Evolutionary conservation across 2,797 vertebrate species (phyloP).

Genomic region (Sebastes steindachneri): DNA sequence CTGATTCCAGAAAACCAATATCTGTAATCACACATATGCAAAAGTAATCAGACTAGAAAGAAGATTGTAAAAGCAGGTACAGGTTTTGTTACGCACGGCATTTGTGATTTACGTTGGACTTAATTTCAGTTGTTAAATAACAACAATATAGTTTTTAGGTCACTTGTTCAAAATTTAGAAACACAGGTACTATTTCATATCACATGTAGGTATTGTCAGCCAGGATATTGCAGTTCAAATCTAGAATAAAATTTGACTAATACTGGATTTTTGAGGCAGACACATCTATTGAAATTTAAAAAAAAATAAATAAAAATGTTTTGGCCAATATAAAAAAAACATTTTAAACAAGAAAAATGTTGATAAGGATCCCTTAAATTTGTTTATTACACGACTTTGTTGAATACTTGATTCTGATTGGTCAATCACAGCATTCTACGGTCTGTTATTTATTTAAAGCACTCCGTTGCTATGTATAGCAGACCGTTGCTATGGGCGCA

Average conservation of each 20-base stretch:
- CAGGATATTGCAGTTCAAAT: too few species aligned
- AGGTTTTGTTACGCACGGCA: neutral
- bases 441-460: too few species aligned
- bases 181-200: neutral
- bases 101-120: neutral
- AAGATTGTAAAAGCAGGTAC: neutral
- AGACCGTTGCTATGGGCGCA: too few species aligned
- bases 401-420: too few species aligned
- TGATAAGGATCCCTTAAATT: neutral
- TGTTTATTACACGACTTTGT: neutral
- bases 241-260: rapidly evolving
- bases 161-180: neutral
- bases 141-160: too few species aligned
- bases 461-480: too few species aligned
- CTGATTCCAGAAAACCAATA: constrained; percentile 39
- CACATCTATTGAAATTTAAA: too few species aligned
- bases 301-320: too few species aligned
- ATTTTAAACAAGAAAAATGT: rapidly evolving
- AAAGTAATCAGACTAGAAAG: constrained; percentile 16
- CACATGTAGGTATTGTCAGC: neutral
- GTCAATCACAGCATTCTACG: too few species aligned
- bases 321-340: too few species aligned
- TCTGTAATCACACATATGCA: constrained; percentile 46
- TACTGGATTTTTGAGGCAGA: neutral
- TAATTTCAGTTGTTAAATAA: too few species aligned